Conservation (phyloP, 2,888 invertebrate species). For the Heliconius sara region DNA sequence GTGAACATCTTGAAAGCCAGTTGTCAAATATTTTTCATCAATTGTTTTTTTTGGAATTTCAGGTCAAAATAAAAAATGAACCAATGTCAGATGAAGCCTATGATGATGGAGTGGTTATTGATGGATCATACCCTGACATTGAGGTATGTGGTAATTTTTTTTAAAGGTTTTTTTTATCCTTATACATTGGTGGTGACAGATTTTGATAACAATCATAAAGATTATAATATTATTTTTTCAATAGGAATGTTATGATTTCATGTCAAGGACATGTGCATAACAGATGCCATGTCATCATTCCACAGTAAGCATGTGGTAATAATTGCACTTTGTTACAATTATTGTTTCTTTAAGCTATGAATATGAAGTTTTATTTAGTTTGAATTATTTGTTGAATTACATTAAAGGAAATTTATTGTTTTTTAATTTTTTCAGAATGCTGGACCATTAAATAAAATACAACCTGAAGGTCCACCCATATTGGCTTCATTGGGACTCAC, state of each 20-base stretch:
- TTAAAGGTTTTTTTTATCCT: not conserved
- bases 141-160: slow-evolving; percentile 65
- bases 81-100: slow-evolving; percentile 81
- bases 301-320: slow-evolving; percentile 1
- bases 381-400: not conserved
- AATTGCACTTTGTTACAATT: slow-evolving; percentile 13
- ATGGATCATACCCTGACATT: slow-evolving; percentile 75
- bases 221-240: slow-evolving; percentile 35
- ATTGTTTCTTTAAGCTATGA: not conserved
- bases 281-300: slow-evolving; percentile 52
- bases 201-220: slow-evolving; percentile 22
- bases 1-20: slow-evolving; percentile 57
- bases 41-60: slow-evolving; percentile 64
- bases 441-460: slow-evolving; percentile 65
- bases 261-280: slow-evolving; percentile 73
- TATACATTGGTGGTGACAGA: not conserved
- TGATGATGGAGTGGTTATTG: slow-evolving; percentile 82
- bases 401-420: not conserved
- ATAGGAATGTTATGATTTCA: slow-evolving; percentile 51
- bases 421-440: slow-evolving; percentile 66
- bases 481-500: slow-evolving; percentile 81
- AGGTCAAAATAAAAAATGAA: slow-evolving; percentile 84
- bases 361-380: not conserved
- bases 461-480: slow-evolving; percentile 81
- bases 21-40: slow-evolving; percentile 52